phyloP scores from a whole-genome alignment of 2,113 vertebrate genomes.

The Catagonus wagneri region DNA sequence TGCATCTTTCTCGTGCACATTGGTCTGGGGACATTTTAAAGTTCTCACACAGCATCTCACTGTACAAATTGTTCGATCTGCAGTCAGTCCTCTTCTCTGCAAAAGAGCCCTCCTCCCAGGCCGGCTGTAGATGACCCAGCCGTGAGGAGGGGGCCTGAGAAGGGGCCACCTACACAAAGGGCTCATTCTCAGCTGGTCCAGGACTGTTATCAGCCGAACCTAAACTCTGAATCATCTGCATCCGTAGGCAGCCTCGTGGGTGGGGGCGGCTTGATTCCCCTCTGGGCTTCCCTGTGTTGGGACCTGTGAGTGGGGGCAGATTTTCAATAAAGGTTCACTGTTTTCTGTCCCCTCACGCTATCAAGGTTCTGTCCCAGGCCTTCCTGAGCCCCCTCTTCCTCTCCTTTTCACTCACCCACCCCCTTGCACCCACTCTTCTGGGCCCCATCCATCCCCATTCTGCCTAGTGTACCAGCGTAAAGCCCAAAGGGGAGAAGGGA shows the following conservation, averaged over 20 bases:
- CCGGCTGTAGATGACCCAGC: conserved; percentile 16
- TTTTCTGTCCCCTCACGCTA: conserved; percentile 5
- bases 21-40: background rate
- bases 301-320: conserved; percentile 60
- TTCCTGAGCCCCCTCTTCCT: background rate
- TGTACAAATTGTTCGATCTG: background rate
- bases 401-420: background rate
- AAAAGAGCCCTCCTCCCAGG: background rate
- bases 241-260: conserved; percentile 39
- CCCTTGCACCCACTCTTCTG: background rate
- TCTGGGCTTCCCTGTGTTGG: conserved; percentile 62
- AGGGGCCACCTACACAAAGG: conserved; percentile 87
- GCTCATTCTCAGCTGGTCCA: conserved; percentile 83
- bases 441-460: background rate
- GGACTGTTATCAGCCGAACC: conserved; percentile 87
- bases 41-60: background rate
- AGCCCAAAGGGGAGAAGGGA: background rate
- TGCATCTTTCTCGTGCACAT: background rate
- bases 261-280: conserved; percentile 12
- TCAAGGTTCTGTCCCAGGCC: background rate
- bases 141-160: conserved; percentile 46
- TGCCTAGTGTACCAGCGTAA: background rate
- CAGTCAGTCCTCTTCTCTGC: background rate
- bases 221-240: conserved; percentile 86
- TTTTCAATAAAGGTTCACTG: conserved; percentile 67